Evolutionary conservation across 1,140 invertebrate genomes (phyloP), one percentile per base, ranked within the genome.

Genomic region (Stenopsyche tienmushanensis): DNA sequence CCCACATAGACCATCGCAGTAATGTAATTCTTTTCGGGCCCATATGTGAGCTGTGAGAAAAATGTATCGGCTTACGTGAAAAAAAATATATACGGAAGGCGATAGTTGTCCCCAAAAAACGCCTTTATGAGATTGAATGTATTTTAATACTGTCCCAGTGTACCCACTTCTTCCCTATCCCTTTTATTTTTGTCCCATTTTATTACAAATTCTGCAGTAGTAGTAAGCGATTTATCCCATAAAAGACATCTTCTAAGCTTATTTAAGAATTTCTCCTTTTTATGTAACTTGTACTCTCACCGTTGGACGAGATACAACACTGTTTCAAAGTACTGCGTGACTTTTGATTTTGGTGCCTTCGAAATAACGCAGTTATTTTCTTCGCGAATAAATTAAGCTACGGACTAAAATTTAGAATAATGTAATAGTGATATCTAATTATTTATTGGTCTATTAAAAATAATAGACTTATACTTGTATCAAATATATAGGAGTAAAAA

Each of bases 51-150:
- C 34, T 21, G 34, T 34, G 39, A 57, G 54, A 57, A 57, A 57
- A 57, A 57, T 57, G 54, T 57, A 57, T 57, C 54, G 39, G 54
- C 54, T 57, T 57, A 57, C 54, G 54, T 57, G 54, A 57, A 57
- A 57, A 57, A 57, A 57, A 13, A 57, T 41, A n/a, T 39, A 41
- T 21, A 21, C 23, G 24, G 15, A 23, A 57, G 54, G 54, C 53
- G 29, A 55, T 55, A 55, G 54, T 57, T 57, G 54, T 57, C 54
- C 54, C 29, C 1, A 42, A 57, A 42, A 23, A 42, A 57, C 15
- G 34, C 54, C 54, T 57, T 57, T 57, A 57, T 57, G 54, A 57
- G 54, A 57, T 57, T 57, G 54, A 57, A 57, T 29, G 54, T 57
- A 57, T 57, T 57, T 57, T 57, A 57, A 57, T 57, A 57, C 54